Conservation (phyloP, 2,888 invertebrate genomes). For the Stratiomys singularior region DNA sequence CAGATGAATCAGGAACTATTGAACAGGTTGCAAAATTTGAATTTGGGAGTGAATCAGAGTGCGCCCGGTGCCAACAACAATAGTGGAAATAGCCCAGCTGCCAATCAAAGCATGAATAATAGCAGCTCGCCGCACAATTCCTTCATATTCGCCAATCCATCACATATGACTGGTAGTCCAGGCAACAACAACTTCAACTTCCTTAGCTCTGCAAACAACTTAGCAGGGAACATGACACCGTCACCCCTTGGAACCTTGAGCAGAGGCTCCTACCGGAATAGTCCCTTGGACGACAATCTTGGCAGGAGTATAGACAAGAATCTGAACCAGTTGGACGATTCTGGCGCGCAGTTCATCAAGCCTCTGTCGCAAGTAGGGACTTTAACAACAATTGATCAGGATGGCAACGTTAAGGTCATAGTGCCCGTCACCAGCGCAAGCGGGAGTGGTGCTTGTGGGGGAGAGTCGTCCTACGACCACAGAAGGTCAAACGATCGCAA, state of each 20-base stretch:
- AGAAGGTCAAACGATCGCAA: conserved; percentile 52
- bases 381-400: conserved; percentile 71
- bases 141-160: conserved; percentile 64
- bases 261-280: conserved; percentile 61
- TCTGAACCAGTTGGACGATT: conserved; percentile 67
- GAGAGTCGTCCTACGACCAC: conserved; percentile 56
- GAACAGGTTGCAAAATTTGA: conserved; percentile 64
- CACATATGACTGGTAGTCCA: conserved; percentile 59
- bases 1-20: conserved; percentile 65
- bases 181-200: conserved; percentile 59
- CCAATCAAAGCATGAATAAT: conserved; percentile 52
- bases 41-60: conserved; percentile 57
- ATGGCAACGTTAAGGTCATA: conserved; percentile 72
- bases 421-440: conserved; percentile 69
- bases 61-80: conserved; percentile 52
- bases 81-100: conserved; percentile 45
- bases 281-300: conserved; percentile 59
- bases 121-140: conserved; percentile 63
- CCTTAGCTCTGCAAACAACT: conserved; percentile 57
- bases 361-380: conserved; percentile 74
- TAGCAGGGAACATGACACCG: conserved; percentile 60
- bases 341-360: conserved; percentile 72
- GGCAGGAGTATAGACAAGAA: conserved; percentile 63
- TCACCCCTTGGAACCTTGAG: conserved; percentile 63
- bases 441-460: conserved; percentile 56